Base-by-base conservation (phyloP, 2,113 vertebrate genomes). In the Apistogramma diplotaenia region DNA sequence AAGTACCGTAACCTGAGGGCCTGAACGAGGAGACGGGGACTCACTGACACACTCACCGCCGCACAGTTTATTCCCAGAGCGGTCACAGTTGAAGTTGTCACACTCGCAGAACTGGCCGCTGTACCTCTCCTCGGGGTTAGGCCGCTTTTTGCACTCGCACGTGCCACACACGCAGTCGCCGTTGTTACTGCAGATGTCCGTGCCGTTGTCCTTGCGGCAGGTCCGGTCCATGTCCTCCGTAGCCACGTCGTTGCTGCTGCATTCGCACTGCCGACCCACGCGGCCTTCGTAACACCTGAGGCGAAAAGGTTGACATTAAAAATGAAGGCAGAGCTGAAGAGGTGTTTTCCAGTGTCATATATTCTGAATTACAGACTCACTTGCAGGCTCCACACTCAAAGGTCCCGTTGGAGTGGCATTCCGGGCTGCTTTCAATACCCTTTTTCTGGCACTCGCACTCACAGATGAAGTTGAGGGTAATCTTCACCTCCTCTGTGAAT, bases 1-100 rank as follows among this genome's bases (percentile, higher is more conserved):
- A 37, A 37, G 33, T 16, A 16, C n/a, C 21, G 13, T 23, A 29
- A 18, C 2, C 37, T 7, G 0, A 49, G 25, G 10, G 18, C 12
- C 51, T 35, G 6, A 53, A 16, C 18, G 37, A 67, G 49, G 9
- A 16, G 23, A 3, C n/a, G n/a, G n/a, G n/a, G n/a, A n/a, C n/a
- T n/a, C 62, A 37, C 0, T 8, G n/a, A 37, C n/a, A 2, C 3
- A 16, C 84, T 94, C 81, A 97, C 98, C 98, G 96, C 98, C 98
- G 81, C 98, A 99, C 60, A 99, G 97, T 74, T 96, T 95, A 89
- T 97, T 99, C 71, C 97, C 97, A 8, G 97, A 98, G 86, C 97
- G 94, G 86, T 99, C 98, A 18, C 98, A 99, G 94, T 97, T 99
- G 95, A 99, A 99, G 93, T 99, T 99, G 94, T 99, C 98, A 53